Percentiles rank a stretch among this genome's conserved stretches.
These are phyloP conservation scores for Sander vitreus DNA, from an alignment of 2,113 vertebrate species.

Conservation along the genomic window DNA sequence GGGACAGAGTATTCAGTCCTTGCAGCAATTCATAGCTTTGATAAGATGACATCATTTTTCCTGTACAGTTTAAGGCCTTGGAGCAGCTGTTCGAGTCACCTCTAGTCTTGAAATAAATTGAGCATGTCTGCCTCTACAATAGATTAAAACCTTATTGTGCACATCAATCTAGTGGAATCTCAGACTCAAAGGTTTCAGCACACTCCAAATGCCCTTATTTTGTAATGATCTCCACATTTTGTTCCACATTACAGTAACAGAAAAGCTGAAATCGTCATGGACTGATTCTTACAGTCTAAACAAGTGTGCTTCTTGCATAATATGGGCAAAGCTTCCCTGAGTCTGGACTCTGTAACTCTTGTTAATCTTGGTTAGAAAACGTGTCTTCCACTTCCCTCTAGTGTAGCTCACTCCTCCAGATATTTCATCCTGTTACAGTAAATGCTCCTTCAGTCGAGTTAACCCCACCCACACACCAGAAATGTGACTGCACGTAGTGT, in stretches of 20 bases:
- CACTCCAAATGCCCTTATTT: conserved; percentile 10
- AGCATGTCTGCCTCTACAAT: conserved; percentile 15
- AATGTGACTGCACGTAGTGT: conserved; percentile 70
- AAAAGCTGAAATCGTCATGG: conserved; percentile 15
- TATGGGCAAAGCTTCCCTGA: conserved; percentile 17
- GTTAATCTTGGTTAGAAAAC: conserved; percentile 46
- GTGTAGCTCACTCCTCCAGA: conserved; percentile 61
- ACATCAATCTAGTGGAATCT: conserved; percentile 1
- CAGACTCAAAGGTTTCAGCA: not conserved
- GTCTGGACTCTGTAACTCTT: conserved; percentile 24
- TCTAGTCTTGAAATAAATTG: conserved; percentile 29
- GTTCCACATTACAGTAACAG: conserved; percentile 23
- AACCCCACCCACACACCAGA: conserved; percentile 71
- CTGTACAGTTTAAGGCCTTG: conserved; percentile 29
- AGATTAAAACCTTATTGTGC: conserved; percentile 19
- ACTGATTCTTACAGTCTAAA: conserved; percentile 1
- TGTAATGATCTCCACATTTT: conserved; percentile 17
- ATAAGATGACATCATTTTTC: conserved; percentile 53
- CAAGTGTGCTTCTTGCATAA: conserved; percentile 25
- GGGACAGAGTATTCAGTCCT: conserved; percentile 22
- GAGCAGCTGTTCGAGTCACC: conserved; percentile 40
- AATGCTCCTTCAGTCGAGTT: conserved; percentile 66
- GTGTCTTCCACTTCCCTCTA: conserved; percentile 44
- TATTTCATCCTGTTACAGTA: conserved; percentile 74
- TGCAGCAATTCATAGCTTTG: conserved; percentile 27